Evolutionary conservation across 2,888 invertebrate genomes (phyloP), one percentile per base, ranked within the genome.

Genomic region (Tholera decimalis): DNA sequence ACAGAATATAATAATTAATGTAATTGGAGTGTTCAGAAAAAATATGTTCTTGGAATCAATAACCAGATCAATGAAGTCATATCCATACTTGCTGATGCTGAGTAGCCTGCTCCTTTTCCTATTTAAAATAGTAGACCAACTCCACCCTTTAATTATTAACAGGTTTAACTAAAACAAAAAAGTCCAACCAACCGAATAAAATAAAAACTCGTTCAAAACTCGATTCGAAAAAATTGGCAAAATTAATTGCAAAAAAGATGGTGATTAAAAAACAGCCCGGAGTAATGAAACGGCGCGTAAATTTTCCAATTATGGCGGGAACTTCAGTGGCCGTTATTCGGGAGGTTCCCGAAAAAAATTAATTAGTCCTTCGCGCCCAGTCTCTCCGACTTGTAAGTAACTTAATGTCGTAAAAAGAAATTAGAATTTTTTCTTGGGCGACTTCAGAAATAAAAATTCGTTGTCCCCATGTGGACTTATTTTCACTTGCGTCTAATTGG

Each of bases 301-400:
- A 93, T 92, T 92, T 86, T 75, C 80, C 86, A 92, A 92, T 93
- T 93, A 91, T 88, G 89, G 89, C 91, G 88, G 90, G 88, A 89
- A 87, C 88, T 85, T 86, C 83, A 82, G 58, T 30, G 62, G 62
- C 63, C 61, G 75, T 70, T 69, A 71, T 88, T 86, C 82, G 86
- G 80, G 83, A 79, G 83, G 81, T 83, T 81, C 86, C 88, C 88
- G 88, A 88, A 89, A 92, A 92, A 93, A 93, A 91, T 91, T 93
- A 93, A 93, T 94, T 93, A 92, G 88, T 82, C 85, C 83, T 88
- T 88, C 85, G 86, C 88, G 85, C 89, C 86, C 85, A 57, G 87
- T 89, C 83, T 73, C 80, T 84, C 82, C 77, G 68, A 72, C 68
- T 77, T 82, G 69, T 65, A 80, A 84, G 77, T 71, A 73, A 79